These are phyloP conservation scores for Lissocephala sabroskyi DNA, from an alignment of 2,888 invertebrate genomes.

Conservation along the genomic window DNA sequence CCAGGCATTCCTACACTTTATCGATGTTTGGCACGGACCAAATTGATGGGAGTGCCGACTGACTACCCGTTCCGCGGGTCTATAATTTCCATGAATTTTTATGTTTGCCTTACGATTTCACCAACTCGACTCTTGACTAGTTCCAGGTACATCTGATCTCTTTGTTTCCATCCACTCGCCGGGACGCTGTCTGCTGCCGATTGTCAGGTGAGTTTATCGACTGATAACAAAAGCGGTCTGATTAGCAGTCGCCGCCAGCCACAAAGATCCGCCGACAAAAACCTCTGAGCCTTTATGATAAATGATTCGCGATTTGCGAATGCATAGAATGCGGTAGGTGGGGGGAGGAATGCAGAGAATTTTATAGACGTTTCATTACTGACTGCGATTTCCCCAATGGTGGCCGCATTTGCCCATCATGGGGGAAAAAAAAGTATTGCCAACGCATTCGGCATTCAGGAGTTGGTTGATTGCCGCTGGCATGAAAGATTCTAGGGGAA, in stretches of 20 bases:
- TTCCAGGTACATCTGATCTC: neutral
- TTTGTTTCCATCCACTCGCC: too few species aligned
- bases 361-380: constrained; percentile 61
- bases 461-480: neutral
- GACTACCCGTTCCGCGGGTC: too few species aligned
- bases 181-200: too few species aligned
- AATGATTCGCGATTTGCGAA: constrained; percentile 62
- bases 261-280: constrained; percentile 11
- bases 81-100: too few species aligned
- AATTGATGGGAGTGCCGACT: too few species aligned
- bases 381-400: constrained; percentile 39
- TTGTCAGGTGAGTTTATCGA: too few species aligned
- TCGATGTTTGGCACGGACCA: too few species aligned
- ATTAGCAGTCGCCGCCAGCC: constrained; percentile 11
- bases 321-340: too few species aligned
- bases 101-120: too few species aligned
- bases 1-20: too few species aligned
- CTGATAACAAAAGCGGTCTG: constrained; percentile 28
- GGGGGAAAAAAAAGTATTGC: constrained; percentile 19
- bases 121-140: neutral
- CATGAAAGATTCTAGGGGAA: too few species aligned
- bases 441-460: neutral
- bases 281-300: constrained; percentile 53
- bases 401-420: constrained; percentile 32
- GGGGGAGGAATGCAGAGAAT: too few species aligned